Evolutionary conservation across 2,888 invertebrate genomes (phyloP).

Genomic region (Digitonthophagus gazella): DNA sequence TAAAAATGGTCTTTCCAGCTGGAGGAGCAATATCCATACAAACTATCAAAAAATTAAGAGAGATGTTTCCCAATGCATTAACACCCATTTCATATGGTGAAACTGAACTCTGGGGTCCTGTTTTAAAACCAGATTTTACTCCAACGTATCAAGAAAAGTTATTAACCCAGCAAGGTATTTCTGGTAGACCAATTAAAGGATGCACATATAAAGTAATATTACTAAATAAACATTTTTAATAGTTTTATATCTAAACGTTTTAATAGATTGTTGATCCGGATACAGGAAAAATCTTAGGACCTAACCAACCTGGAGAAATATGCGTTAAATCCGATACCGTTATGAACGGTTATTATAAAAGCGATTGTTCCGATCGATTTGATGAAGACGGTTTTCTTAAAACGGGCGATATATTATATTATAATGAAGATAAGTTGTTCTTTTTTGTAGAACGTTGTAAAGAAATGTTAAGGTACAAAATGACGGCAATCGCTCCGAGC

Average conservation of each 20-base stretch:
- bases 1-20: not conserved
- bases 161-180: not conserved
- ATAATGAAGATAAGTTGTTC: too few species aligned
- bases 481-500: constrained; percentile 51
- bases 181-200: not conserved
- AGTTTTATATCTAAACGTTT: too few species aligned
- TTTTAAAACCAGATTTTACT: not conserved
- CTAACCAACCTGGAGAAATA: too few species aligned
- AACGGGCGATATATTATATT: too few species aligned
- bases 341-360: constrained; percentile 53
- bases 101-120: not conserved
- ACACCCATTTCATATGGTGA: not conserved
- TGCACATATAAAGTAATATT: constrained; percentile 40
- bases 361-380: constrained; percentile 50
- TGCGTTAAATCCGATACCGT: constrained; percentile 49
- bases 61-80: not conserved
- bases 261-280: constrained; percentile 40
- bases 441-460: too few species aligned
- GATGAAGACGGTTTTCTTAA: too few species aligned
- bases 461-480: constrained; percentile 53
- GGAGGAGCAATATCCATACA: not conserved
- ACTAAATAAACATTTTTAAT: too few species aligned
- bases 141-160: not conserved
- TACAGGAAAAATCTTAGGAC: constrained; percentile 49
- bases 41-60: not conserved